A percentile compares a stretch with the other conserved stretches of the same genome.
Conservation (phyloP, 2,888 invertebrate species). For the Lasius fuliginosus region DNA sequence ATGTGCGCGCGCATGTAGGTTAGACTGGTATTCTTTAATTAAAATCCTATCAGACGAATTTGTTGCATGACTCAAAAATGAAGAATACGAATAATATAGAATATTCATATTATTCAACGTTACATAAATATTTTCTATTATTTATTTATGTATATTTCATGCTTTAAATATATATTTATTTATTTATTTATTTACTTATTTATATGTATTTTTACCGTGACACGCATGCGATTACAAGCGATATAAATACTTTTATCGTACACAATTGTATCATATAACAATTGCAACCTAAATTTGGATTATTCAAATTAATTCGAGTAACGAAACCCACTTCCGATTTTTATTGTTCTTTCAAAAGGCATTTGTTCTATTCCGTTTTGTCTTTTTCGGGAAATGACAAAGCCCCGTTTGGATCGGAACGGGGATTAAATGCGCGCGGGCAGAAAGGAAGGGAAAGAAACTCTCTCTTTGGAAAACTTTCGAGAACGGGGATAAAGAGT, state of each 20-base stretch:
- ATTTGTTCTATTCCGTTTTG: conserved; percentile 42
- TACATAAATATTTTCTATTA: not conserved
- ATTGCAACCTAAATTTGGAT: not conserved
- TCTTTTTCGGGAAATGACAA: conserved; percentile 57
- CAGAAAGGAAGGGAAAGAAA: conserved; percentile 52
- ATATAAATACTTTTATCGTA: not conserved
- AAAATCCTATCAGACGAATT: conserved; percentile 9
- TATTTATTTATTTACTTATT: not conserved
- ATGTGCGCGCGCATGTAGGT: not conserved
- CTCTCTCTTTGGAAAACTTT: conserved; percentile 64
- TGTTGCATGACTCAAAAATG: not conserved
- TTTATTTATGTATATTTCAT: not conserved
- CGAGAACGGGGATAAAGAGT: conserved; percentile 64
- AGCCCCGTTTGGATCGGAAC: conserved; percentile 47
- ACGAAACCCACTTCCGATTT: not conserved
- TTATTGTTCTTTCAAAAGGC: conserved; percentile 20
- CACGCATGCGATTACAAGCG: not conserved
- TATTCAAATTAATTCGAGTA: conserved; percentile 13
- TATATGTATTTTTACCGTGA: not conserved
- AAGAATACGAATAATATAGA: not conserved
- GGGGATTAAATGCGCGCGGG: conserved; percentile 61
- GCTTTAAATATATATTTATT: not conserved
- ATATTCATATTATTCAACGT: not conserved
- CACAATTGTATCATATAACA: not conserved
- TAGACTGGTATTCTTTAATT: conserved; percentile 13